phyloP scores from a whole-genome alignment of 64 coral and sea anemone species.

The Actinia equina region DNA sequence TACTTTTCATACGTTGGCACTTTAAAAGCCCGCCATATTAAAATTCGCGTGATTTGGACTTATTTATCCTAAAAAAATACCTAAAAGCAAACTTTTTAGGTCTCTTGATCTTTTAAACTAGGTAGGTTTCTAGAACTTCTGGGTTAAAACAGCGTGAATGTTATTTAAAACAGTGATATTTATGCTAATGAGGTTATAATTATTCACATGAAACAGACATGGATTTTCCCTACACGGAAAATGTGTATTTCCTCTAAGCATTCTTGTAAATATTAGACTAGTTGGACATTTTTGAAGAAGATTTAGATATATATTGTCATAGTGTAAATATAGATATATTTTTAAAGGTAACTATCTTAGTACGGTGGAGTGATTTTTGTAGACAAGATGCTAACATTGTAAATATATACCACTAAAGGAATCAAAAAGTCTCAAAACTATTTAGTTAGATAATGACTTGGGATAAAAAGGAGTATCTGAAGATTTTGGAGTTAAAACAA shows the following conservation, averaged over 20 bases:
- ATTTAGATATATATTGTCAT: not conserved
- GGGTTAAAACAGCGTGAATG: not conserved
- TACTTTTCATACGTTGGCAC: not conserved
- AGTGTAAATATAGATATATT: conserved; percentile 8
- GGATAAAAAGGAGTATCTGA: not conserved
- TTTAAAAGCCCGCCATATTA: conserved; percentile 11
- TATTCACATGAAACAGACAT: not conserved
- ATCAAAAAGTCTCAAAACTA: not conserved
- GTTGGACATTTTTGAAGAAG: not conserved
- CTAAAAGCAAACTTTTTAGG: not conserved
- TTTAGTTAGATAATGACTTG: not conserved
- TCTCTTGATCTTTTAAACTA: not conserved
- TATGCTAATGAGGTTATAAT: not conserved
- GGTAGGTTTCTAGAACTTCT: not conserved
- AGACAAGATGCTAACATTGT: not conserved
- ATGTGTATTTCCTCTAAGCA: not conserved
- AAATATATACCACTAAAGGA: not conserved
- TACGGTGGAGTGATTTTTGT: not conserved
- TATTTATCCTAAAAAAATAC: not conserved
- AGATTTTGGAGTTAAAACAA: not conserved
- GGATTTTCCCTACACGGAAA: conserved; percentile 4
- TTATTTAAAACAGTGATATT: not conserved
- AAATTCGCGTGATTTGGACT: not conserved
- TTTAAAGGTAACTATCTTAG: not conserved
- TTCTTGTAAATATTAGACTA: not conserved